Evolutionary conservation across 2,113 vertebrate genomes (phyloP).

Genomic region (Lampris incognitus): DNA sequence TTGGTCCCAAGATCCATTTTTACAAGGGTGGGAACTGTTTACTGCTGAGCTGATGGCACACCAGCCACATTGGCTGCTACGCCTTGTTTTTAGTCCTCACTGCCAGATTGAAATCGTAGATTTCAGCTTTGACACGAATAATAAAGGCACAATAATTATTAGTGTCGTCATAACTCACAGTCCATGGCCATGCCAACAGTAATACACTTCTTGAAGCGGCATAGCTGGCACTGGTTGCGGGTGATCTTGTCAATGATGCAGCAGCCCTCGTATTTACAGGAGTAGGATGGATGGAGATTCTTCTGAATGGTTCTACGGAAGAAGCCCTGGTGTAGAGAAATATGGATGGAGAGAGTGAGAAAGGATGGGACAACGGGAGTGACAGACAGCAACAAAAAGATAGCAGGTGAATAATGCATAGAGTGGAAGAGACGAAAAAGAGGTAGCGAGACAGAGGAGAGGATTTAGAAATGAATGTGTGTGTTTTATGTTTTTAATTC

Average conservation of each 20-base stretch:
- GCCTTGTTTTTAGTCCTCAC: no score
- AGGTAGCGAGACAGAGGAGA: not conserved
- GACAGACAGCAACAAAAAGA: not conserved
- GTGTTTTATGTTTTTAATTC: no score
- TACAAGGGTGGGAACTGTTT: no score
- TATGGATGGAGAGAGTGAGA: not conserved
- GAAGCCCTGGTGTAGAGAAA: constrained; percentile 85
- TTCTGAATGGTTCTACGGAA: constrained; percentile 98
- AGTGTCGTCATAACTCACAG: constrained; percentile 61
- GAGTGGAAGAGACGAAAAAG: not conserved
- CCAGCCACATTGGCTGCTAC: no score
- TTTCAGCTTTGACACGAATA: no score
- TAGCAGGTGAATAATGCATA: not conserved
- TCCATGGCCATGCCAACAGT: constrained; percentile 83
- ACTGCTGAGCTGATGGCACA: no score
- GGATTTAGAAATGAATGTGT: not conserved
- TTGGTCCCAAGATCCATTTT: no score
- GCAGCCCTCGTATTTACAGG: constrained; percentile 96
- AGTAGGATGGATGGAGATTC: constrained; percentile 94
- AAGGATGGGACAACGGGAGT: not conserved
- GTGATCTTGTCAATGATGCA: constrained; percentile 98
- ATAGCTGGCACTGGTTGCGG: constrained; percentile 98
- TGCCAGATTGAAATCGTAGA: no score
- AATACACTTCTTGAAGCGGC: constrained; percentile 98
- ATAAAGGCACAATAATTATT: no score